phyloP scores from a whole-genome alignment of 1,140 invertebrate genomes.

The Neelides sp. region DNA sequence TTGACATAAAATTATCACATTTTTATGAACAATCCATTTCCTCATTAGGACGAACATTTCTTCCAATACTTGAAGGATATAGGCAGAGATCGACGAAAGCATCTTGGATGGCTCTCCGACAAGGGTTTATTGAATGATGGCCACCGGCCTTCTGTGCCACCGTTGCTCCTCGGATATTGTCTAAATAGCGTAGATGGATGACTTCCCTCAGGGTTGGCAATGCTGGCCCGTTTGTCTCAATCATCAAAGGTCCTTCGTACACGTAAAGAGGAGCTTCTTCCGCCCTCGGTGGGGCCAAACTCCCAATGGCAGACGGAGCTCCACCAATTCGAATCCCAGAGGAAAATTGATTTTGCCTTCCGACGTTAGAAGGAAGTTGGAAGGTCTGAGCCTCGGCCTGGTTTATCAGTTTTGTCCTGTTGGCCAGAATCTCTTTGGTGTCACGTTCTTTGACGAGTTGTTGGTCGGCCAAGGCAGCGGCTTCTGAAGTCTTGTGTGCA shows the following conservation, averaged over 20 bases:
- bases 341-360: conserved; percentile 8
- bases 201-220: conserved; percentile 54
- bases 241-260: conserved; percentile 42
- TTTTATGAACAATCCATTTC: too few species aligned
- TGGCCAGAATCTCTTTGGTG: conserved; percentile 18
- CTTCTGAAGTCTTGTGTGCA: conserved; percentile 56
- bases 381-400: too few species aligned
- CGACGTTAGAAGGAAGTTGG: too few species aligned
- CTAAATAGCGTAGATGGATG: conserved; percentile 48
- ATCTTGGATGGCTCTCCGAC: conserved; percentile 77
- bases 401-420: conserved; percentile 9
- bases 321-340: conserved; percentile 12
- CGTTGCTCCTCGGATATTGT: conserved; percentile 58
- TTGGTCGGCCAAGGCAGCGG: conserved; percentile 50
- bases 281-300: conserved; percentile 51
- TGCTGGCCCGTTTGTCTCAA: conserved; percentile 53
- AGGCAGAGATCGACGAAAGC: conserved; percentile 50
- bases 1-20: too few species aligned
- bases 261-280: conserved; percentile 62
- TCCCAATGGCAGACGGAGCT: conserved; percentile 29
- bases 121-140: conserved; percentile 65
- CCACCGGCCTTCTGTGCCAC: conserved; percentile 73
- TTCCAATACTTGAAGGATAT: too few species aligned
- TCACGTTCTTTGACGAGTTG: conserved; percentile 28
- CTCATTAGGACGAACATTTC: too few species aligned